phyloP scores from a whole-genome alignment of 2,888 invertebrate species.

The Lochmaea capreae region DNA sequence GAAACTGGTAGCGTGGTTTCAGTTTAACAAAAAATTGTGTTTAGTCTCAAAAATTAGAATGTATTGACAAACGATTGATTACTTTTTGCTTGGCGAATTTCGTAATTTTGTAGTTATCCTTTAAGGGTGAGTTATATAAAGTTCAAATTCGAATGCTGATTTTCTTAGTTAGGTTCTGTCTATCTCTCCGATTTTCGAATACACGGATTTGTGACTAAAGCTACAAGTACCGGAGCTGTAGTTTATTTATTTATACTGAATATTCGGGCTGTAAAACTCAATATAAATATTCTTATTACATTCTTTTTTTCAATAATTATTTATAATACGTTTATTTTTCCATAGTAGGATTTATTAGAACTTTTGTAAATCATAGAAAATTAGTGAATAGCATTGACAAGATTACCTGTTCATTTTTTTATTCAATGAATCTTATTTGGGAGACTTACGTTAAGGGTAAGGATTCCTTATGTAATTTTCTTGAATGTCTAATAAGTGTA shows the following conservation, averaged over 20 bases:
- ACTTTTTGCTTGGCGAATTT: constrained; percentile 6
- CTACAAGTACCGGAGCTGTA: neutral
- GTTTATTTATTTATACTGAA: too few relatives aligned
- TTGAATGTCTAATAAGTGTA: neutral
- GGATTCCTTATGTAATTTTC: neutral
- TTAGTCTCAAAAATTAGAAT: neutral
- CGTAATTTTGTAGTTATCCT: neutral
- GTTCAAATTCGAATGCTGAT: constrained; percentile 22
- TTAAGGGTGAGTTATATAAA: constrained; percentile 10
- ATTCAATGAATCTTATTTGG: too few relatives aligned
- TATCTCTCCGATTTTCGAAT: neutral
- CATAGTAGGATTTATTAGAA: too few relatives aligned
- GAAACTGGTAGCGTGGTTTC: neutral
- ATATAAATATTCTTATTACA: too few relatives aligned
- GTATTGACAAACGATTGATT: constrained; percentile 4
- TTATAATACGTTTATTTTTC: too few relatives aligned
- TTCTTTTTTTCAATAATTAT: too few relatives aligned
- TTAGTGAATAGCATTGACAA: too few relatives aligned
- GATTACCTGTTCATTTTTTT: too few relatives aligned
- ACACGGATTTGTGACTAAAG: neutral
- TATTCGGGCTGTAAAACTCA: too few relatives aligned
- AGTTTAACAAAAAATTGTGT: neutral
- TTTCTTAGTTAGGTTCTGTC: constrained; percentile 5
- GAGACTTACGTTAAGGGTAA: neutral
- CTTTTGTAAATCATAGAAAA: too few relatives aligned